These are phyloP conservation scores for Cynocephalus volans DNA, from an alignment of 2,113 vertebrate genomes.

Conservation along the genomic window DNA sequence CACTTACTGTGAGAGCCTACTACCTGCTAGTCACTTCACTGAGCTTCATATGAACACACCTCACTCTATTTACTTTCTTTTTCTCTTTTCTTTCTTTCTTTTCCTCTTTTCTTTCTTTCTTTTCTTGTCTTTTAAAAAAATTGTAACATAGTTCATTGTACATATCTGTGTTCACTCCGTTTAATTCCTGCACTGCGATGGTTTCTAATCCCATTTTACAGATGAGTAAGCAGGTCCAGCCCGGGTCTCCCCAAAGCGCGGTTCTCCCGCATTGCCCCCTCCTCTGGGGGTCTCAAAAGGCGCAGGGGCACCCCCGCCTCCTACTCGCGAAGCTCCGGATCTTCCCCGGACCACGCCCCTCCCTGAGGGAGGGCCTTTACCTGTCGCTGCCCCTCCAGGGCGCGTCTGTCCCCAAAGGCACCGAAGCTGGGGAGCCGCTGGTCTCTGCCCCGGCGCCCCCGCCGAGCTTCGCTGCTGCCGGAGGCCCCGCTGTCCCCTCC, in stretches of 20 bases:
- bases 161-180: too few species aligned
- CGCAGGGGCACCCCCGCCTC: background rate
- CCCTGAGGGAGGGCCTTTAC: slow-evolving; percentile 49
- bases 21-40: background rate
- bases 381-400: background rate
- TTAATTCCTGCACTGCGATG: background rate
- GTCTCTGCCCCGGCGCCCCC: background rate
- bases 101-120: too few species aligned
- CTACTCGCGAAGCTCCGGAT: background rate
- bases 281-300: background rate
- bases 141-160: too few species aligned
- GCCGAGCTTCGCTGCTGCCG: slow-evolving; percentile 25
- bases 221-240: background rate
- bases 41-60: background rate
- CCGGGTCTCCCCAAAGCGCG: background rate
- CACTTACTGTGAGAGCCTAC: background rate
- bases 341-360: background rate
- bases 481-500: slow-evolving; percentile 67
- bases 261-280: background rate
- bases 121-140: too few species aligned
- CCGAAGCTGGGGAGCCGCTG: background rate
- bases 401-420: background rate
- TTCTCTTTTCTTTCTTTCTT: too few species aligned
- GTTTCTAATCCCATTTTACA: slow-evolving; percentile 57
- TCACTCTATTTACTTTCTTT: too few species aligned